A percentile compares a stretch with the other conserved stretches of the same genome.
phyloP scores from a whole-genome alignment of 2,888 invertebrate genomes.

The Aphodius granarius region DNA sequence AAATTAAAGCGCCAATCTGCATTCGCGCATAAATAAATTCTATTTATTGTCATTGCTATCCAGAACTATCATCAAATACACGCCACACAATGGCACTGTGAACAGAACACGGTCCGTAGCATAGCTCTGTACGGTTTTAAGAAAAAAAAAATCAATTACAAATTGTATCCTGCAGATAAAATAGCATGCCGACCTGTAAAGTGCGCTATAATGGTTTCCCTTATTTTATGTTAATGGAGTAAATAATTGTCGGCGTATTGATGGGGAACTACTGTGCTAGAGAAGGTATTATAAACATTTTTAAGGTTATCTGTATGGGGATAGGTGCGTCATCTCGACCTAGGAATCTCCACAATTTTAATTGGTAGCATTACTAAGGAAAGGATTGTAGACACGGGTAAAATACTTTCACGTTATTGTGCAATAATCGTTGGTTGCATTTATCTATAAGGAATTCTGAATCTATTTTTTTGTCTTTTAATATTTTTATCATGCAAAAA shows the following conservation, averaged over 20 bases:
- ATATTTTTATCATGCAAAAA: too few species aligned
- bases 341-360: constrained; percentile 9
- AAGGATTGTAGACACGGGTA: not conserved
- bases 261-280: constrained; percentile 2
- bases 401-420: not conserved
- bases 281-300: not conserved
- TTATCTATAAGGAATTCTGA: too few species aligned
- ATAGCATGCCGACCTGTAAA: constrained; percentile 1
- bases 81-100: not conserved
- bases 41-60: constrained; percentile 14
- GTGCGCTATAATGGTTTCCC: not conserved
- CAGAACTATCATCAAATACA: constrained; percentile 13
- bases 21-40: constrained; percentile 9
- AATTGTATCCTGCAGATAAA: constrained; percentile 12
- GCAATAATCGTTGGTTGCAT: not conserved
- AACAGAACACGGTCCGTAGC: too few species aligned
- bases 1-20: constrained; percentile 11
- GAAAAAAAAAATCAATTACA: constrained; percentile 12
- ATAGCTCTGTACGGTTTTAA: too few species aligned
- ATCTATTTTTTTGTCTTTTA: too few species aligned
- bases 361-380: not conserved
- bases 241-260: constrained; percentile 4
- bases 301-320: not conserved
- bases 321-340: not conserved
- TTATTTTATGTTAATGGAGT: constrained; percentile 15